These are phyloP conservation scores for Helobdella robusta DNA, from an alignment of 2,888 invertebrate species.

Conservation along the genomic window DNA sequence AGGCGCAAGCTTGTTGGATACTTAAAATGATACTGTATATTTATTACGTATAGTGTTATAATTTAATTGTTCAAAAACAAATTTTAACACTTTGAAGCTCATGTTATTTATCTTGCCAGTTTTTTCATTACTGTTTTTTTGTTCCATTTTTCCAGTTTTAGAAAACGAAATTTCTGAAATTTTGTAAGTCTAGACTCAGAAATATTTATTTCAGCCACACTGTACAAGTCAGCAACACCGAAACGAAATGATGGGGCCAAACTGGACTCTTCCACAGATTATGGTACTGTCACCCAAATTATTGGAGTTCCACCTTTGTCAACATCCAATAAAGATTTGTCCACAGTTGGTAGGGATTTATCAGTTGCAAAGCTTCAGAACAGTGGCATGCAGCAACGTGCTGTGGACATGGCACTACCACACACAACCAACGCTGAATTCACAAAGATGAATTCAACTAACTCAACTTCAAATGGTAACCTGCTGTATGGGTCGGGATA, in stretches of 20 bases:
- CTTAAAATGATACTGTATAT: too few relatives aligned
- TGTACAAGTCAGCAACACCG: background rate
- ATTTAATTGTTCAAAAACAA: too few relatives aligned
- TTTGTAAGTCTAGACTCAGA: background rate
- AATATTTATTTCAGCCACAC: background rate
- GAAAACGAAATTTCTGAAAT: too few relatives aligned
- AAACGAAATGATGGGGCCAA: background rate
- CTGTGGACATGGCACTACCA: too few relatives aligned
- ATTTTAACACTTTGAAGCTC: background rate
- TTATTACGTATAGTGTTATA: too few relatives aligned
- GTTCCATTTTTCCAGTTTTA: too few relatives aligned
- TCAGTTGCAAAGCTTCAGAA: conserved; percentile 2
- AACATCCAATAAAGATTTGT: conserved; percentile 3
- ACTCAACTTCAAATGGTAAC: background rate
- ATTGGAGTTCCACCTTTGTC: conserved; percentile 9
- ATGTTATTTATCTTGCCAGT: background rate
- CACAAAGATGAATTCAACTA: too few relatives aligned
- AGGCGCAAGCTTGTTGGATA: too few relatives aligned
- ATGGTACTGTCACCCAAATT: background rate
- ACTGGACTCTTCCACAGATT: background rate
- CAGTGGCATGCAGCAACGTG: too few relatives aligned
- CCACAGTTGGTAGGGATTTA: conserved; percentile 4
- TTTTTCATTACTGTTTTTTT: too few relatives aligned
- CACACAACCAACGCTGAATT: too few relatives aligned
- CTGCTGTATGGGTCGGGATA: background rate